Percentiles rank a stretch among this genome's conserved stretches.
Conservation (phyloP, 1,140 invertebrate genomes). For the Cheumatopsyche charites region DNA sequence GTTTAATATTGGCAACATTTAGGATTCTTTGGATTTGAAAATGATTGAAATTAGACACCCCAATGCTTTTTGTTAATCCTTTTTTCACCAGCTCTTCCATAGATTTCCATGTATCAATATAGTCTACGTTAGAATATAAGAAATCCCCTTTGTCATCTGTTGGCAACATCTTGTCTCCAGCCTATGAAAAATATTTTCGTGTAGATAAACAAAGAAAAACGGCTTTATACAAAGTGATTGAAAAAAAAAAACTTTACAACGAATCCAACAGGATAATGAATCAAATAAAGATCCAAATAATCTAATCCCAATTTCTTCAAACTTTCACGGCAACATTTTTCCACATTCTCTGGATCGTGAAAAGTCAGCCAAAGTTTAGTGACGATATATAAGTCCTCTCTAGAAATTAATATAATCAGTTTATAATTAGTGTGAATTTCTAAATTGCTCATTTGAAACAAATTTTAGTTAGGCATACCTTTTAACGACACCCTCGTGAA, state of each 20-base stretch:
- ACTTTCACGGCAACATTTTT: slow-evolving; percentile 64
- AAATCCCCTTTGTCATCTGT: slow-evolving; percentile 66
- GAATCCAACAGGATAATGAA: slow-evolving; percentile 73
- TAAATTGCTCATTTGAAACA: too few relatives aligned
- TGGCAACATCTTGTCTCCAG: slow-evolving; percentile 51
- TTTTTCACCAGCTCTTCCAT: slow-evolving; percentile 75
- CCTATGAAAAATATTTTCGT: slow-evolving; percentile 29
- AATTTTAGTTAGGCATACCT: slow-evolving; percentile 59
- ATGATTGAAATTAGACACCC: slow-evolving; percentile 85
- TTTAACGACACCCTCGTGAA: slow-evolving; percentile 72
- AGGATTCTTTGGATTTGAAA: slow-evolving; percentile 75
- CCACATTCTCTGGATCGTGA: slow-evolving; percentile 68
- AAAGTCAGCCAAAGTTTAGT: slow-evolving; percentile 77
- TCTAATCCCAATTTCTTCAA: slow-evolving; percentile 70
- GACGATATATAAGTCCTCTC: slow-evolving; percentile 79
- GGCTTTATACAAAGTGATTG: neutral
- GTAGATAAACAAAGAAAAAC: neutral
- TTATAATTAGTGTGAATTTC: neutral
- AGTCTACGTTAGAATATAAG: slow-evolving; percentile 70
- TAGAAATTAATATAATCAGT: slow-evolving; percentile 23
- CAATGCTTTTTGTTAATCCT: slow-evolving; percentile 78
- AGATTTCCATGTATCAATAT: slow-evolving; percentile 80
- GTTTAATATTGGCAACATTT: slow-evolving; percentile 68
- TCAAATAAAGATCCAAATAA: slow-evolving; percentile 79
- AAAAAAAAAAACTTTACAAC: slow-evolving; percentile 23